Percentiles rank a stretch among this genome's conserved stretches.
phyloP scores from a whole-genome alignment of 2,888 invertebrate genomes.

The Aromia moschata region DNA sequence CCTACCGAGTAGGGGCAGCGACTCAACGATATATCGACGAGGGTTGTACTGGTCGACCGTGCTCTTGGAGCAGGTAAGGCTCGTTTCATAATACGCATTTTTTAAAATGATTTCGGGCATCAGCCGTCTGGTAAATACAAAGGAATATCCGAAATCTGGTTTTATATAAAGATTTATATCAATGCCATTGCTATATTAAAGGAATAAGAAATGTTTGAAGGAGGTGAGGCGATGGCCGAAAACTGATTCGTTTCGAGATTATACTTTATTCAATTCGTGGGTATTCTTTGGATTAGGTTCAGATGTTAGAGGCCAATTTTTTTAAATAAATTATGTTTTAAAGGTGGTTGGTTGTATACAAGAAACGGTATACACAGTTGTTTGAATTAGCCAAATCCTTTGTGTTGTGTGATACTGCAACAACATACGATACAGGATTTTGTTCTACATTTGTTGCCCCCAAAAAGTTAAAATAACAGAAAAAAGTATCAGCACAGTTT shows the following conservation, averaged over 20 bases:
- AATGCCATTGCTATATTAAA: constrained; percentile 39
- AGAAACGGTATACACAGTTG: too few relatives aligned
- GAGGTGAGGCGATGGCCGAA: constrained; percentile 31
- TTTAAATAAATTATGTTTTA: too few relatives aligned
- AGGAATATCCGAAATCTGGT: constrained; percentile 43
- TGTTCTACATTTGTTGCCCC: too few relatives aligned
- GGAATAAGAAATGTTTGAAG: constrained; percentile 33
- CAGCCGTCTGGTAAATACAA: constrained; percentile 41
- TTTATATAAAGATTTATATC: constrained; percentile 45
- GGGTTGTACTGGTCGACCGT: constrained; percentile 28
- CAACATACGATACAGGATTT: too few relatives aligned
- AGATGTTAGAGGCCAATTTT: too few relatives aligned
- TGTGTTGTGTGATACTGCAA: too few relatives aligned
- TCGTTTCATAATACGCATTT: constrained; percentile 38
- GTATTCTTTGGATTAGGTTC: too few relatives aligned
- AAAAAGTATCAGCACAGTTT: too few relatives aligned
- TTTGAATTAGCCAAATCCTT: too few relatives aligned
- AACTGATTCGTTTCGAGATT: constrained; percentile 34
- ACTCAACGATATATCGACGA: neutral
- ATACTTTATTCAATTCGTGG: constrained; percentile 19
- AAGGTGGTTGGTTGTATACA: too few relatives aligned
- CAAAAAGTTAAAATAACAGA: too few relatives aligned
- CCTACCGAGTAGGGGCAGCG: neutral
- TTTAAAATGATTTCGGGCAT: constrained; percentile 36
- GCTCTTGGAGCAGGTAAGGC: constrained; percentile 39